Evolutionary conservation across 1,140 invertebrate genomes (phyloP).

Genomic region (Delia radicum): DNA sequence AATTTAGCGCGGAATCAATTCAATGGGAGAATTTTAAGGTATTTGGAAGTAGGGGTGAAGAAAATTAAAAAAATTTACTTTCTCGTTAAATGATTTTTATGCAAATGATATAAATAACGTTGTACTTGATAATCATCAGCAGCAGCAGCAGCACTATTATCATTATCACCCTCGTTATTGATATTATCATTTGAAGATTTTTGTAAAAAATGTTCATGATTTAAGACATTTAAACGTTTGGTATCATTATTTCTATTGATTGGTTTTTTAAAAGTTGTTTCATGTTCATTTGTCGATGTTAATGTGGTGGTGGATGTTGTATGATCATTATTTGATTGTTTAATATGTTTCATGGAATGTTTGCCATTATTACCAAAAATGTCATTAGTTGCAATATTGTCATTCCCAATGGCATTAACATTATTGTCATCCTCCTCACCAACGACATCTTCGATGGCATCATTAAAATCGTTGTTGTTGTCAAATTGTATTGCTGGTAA

Average conservation of each 20-base stretch:
- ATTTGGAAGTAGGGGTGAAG: background rate
- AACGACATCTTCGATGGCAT: background rate
- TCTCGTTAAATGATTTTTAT: conserved; percentile 23
- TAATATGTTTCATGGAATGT: background rate
- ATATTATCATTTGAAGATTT: background rate
- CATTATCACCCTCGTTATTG: background rate
- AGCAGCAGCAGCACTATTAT: no score
- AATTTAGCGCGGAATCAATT: background rate
- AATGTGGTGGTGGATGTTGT: no score
- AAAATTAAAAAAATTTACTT: conserved; percentile 13
- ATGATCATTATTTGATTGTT: background rate
- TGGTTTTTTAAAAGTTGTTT: conserved; percentile 7
- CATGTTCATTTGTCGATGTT: background rate
- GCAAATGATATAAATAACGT: conserved; percentile 27
- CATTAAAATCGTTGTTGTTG: conserved; percentile 9
- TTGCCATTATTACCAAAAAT: background rate
- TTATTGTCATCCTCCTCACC: background rate
- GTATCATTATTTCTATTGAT: background rate
- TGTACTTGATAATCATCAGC: conserved; percentile 7
- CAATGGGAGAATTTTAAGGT: background rate
- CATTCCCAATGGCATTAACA: background rate
- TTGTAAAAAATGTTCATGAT: background rate
- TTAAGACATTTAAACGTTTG: background rate
- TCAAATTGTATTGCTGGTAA: background rate
- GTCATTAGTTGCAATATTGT: background rate